Conservation (phyloP, 2,797 vertebrate genomes). For the Lepidocolaptes lacrymiger region DNA sequence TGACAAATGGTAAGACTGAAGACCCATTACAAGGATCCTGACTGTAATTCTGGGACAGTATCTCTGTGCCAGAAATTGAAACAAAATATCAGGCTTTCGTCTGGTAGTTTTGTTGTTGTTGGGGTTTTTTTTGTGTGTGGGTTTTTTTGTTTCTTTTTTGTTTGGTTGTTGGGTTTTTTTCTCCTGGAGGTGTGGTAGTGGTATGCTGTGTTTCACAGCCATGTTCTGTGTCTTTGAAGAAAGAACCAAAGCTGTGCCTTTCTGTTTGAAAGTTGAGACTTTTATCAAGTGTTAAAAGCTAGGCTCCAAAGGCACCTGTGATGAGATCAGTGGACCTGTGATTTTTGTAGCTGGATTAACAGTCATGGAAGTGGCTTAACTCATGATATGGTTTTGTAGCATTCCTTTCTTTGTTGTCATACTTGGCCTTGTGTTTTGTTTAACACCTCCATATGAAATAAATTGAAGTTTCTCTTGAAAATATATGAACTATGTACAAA, state of each 20-base stretch:
- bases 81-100: not conserved
- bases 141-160: not conserved
- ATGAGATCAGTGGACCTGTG: not conserved
- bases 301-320: not conserved
- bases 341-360: not conserved
- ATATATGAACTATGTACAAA: not conserved
- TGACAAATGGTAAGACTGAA: not conserved
- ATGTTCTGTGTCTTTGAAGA: not conserved
- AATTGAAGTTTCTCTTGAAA: not conserved
- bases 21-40: not conserved
- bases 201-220: not conserved
- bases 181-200: fast-evolving
- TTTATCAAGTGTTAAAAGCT: not conserved
- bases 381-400: not conserved
- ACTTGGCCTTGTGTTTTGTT: not conserved
- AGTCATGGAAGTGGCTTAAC: not conserved
- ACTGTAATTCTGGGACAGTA: not conserved
- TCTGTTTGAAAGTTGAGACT: not conserved
- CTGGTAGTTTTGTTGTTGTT: not conserved
- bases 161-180: not conserved
- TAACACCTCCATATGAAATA: not conserved
- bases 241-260: not conserved
- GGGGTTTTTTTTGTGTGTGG: no score
- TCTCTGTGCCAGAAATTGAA: not conserved
- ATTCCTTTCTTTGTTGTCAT: conserved; percentile 22